phyloP scores from a whole-genome alignment of 2,797 vertebrate genomes.

The Melanotaenia boesemani region DNA sequence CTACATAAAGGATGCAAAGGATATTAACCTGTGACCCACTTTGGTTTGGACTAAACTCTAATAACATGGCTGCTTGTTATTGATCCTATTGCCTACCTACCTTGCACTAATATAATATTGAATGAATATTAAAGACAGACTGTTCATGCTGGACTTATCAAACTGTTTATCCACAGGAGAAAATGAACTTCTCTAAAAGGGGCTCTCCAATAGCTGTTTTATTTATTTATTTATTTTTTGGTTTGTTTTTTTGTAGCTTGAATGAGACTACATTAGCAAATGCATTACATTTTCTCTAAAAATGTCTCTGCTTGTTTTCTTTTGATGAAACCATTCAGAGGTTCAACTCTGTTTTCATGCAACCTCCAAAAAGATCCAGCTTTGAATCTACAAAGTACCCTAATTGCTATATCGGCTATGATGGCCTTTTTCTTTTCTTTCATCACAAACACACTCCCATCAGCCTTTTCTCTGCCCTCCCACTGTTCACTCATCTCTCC shows the following conservation, averaged over 20 bases:
- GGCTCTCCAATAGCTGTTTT: too few species aligned
- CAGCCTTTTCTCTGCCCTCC: conserved; percentile 56
- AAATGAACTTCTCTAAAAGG: not conserved
- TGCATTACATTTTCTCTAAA: conserved; percentile 12
- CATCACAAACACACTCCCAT: conserved; percentile 61
- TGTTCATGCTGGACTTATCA: not conserved
- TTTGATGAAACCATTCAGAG: conserved; percentile 37
- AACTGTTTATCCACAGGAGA: not conserved
- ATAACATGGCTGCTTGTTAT: not conserved
- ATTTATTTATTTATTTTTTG: too few species aligned
- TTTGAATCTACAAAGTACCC: conserved; percentile 50
- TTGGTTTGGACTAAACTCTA: not conserved
- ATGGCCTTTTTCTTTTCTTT: conserved; percentile 69
- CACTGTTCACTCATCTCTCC: conserved; percentile 50
- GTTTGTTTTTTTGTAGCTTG: not conserved
- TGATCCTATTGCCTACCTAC: not conserved
- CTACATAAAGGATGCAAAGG: not conserved
- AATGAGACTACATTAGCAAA: conserved; percentile 8
- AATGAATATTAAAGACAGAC: conserved; percentile 15
- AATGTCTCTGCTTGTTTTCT: conserved; percentile 20
- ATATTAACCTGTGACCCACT: not conserved
- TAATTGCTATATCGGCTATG: conserved; percentile 63
- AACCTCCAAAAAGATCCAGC: conserved; percentile 43
- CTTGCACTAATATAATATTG: not conserved
- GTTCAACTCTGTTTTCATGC: conserved; percentile 49